Evolutionary conservation across 64 coral and sea anemone genomes (phyloP).

Genomic region (Actinia tenebrosa): DNA sequence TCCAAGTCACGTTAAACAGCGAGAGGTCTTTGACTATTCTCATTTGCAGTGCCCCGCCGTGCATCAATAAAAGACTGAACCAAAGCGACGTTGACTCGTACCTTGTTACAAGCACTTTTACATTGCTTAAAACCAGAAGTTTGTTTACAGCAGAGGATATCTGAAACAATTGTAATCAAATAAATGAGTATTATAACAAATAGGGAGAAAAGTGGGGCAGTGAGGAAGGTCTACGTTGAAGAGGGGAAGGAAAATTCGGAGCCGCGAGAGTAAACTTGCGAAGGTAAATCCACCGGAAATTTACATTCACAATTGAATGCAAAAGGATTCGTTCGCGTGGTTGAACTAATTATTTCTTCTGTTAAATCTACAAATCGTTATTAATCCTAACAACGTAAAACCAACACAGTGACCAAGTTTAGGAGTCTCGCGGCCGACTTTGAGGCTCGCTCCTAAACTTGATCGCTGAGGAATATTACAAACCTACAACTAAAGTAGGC

Average conservation of each 20-base stretch:
- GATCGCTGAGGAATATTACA: constrained; percentile 11
- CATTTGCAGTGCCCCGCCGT: constrained; percentile 70
- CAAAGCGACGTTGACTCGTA: constrained; percentile 43
- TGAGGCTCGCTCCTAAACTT: constrained; percentile 29
- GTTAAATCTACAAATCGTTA: constrained; percentile 99
- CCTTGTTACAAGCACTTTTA: constrained; percentile 74
- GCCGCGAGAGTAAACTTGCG: constrained; percentile 18
- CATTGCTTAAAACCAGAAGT: constrained; percentile 62
- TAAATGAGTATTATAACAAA: constrained; percentile 25
- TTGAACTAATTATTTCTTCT: constrained; percentile 95
- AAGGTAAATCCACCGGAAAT: constrained; percentile 86
- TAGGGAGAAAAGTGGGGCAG: not conserved
- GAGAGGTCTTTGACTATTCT: constrained; percentile 47
- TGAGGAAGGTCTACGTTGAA: not conserved
- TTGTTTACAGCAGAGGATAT: constrained; percentile 74
- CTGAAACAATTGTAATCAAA: constrained; percentile 36
- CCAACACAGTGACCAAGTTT: constrained; percentile 44
- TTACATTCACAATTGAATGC: constrained; percentile 96
- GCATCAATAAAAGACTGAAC: constrained; percentile 77
- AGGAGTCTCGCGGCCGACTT: constrained; percentile 26
- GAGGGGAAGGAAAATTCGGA: not conserved
- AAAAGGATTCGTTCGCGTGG: constrained; percentile 85
- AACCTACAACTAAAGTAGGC: constrained; percentile 32
- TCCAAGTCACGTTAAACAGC: constrained; percentile 21
- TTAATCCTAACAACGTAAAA: constrained; percentile 98